These are phyloP conservation scores for Dryocosmus kuriphilus DNA, from an alignment of 2,888 invertebrate species.

Conservation along the genomic window DNA sequence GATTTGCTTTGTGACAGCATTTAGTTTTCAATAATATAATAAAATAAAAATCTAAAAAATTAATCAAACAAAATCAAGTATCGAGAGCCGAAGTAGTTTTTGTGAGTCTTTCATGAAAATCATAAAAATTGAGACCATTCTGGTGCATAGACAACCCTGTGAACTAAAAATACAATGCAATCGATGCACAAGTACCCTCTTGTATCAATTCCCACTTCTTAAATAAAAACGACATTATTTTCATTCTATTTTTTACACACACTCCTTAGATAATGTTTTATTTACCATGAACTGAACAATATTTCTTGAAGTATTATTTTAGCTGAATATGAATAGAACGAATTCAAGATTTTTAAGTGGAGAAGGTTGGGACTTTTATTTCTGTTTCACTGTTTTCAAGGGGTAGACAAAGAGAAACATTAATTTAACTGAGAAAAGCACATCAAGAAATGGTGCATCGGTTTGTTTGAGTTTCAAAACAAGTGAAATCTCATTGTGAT, in stretches of 20 bases:
- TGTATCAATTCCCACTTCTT: too few relatives aligned
- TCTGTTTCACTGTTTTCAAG: background rate
- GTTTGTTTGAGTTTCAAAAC: background rate
- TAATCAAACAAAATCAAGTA: background rate
- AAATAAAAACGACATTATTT: too few relatives aligned
- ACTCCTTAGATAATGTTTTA: background rate
- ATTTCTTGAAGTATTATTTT: background rate
- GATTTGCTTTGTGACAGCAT: background rate
- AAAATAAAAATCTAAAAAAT: too few relatives aligned
- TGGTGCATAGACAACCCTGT: background rate
- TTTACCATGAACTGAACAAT: background rate
- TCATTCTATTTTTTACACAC: background rate
- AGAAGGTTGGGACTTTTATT: background rate
- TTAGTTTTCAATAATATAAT: background rate
- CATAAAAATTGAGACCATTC: background rate
- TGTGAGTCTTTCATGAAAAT: background rate
- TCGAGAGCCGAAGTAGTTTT: background rate
- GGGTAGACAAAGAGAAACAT: background rate
- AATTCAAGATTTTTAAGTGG: background rate
- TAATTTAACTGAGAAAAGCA: background rate
- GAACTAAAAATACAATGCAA: conserved; percentile 3
- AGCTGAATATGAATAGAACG: background rate
- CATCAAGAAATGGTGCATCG: background rate
- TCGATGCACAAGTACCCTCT: background rate
- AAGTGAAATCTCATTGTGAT: conserved; percentile 3